phyloP scores from a whole-genome alignment of 2,113 vertebrate genomes.

The Bombycilla garrulus region DNA sequence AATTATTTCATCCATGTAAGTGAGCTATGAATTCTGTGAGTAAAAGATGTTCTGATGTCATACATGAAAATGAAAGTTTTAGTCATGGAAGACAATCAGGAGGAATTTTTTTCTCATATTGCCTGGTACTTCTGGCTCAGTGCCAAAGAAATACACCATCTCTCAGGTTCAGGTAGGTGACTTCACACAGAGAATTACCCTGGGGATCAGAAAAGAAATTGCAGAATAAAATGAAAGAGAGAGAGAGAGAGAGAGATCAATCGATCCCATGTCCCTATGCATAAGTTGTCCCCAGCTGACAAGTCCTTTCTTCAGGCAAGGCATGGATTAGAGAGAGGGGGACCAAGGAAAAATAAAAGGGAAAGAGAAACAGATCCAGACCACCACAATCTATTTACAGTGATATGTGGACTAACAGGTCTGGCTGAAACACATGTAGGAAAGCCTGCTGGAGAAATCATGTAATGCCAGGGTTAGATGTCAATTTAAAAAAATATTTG shows the following conservation, averaged over 20 bases:
- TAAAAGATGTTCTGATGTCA: neutral
- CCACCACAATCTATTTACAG: neutral
- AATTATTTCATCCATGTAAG: neutral
- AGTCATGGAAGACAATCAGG: neutral
- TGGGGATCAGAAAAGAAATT: neutral
- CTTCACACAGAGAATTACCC: neutral
- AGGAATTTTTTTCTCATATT: neutral
- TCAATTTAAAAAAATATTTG: neutral
- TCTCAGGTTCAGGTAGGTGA: neutral
- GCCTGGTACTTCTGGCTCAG: neutral
- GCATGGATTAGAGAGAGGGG: too few relatives aligned
- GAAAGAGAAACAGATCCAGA: neutral
- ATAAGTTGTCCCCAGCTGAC: neutral
- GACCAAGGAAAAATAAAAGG: neutral
- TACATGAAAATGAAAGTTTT: neutral
- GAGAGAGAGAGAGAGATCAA: neutral
- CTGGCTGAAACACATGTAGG: neutral
- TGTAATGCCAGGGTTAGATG: neutral
- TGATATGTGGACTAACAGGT: neutral
- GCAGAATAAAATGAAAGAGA: neutral
- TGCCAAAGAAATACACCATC: neutral
- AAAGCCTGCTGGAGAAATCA: neutral
- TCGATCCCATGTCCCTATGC: rapidly evolving
- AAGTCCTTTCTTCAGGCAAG: neutral
- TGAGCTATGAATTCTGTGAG: neutral